These are phyloP conservation scores for Bothrops jararaca DNA, from an alignment of 2,113 vertebrate species.

Conservation along the genomic window DNA sequence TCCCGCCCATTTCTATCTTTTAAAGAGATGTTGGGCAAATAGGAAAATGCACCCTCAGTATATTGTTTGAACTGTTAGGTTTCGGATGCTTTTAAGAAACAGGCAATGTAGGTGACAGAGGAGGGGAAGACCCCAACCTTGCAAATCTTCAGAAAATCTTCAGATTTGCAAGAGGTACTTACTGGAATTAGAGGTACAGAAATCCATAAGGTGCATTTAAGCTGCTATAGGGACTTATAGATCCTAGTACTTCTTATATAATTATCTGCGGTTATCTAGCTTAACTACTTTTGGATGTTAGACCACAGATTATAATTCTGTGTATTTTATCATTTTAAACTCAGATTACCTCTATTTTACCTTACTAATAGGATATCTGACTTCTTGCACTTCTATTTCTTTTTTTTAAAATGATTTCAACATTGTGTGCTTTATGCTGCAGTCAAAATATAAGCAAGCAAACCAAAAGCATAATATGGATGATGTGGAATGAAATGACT, in stretches of 20 bases:
- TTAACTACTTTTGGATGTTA: neutral
- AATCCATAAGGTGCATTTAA: neutral
- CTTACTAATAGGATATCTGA: neutral
- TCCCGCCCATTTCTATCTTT: conserved; percentile 50
- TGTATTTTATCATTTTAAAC: neutral
- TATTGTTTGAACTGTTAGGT: conserved; percentile 16
- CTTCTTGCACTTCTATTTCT: neutral
- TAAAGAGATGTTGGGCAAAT: conserved; percentile 38
- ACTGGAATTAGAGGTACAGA: neutral
- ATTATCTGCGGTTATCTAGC: neutral
- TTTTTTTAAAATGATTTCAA: neutral
- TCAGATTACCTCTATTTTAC: neutral
- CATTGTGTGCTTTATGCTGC: neutral
- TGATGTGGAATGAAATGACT: neutral
- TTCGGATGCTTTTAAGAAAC: conserved; percentile 20
- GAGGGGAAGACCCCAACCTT: neutral
- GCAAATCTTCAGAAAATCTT: neutral
- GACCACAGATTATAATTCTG: neutral
- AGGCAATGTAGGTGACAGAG: neutral
- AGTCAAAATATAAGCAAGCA: neutral
- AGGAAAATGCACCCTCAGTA: conserved; percentile 42
- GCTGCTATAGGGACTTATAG: neutral
- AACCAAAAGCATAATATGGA: neutral
- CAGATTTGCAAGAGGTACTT: neutral
- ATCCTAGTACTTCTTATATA: neutral